Evolutionary conservation across 2,888 invertebrate genomes (phyloP), one percentile per base, ranked within the genome.

Genomic region (Athrips mouffetella): DNA sequence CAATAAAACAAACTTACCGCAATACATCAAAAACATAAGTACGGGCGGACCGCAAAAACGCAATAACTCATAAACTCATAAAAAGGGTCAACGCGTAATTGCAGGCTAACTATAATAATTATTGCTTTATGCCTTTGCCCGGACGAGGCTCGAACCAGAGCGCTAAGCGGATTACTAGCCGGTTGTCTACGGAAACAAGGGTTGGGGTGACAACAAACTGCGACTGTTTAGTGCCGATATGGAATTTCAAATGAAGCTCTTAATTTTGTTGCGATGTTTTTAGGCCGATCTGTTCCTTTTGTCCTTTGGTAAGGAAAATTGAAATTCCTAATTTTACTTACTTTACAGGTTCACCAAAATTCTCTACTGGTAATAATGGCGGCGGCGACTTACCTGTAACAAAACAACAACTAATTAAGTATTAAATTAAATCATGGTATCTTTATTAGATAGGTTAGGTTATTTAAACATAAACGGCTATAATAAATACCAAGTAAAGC

Each of bases 141-240:
- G 49, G 47, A 53, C 49, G 60, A 57, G 16, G 18, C 15, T 29
- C 16, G 25, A 16, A 29, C 11, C 16, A 8, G n/a, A 21, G 45
- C 54, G 52, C 55, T 73, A 70, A 71, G 68, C 69, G 66, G 75
- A 67, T 73, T 74, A 67, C 71, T 74, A 72, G 53, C 57, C 61
- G 67, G 65, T 58, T 63, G 58, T 61, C 59, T 57, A 59, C 62
- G 45, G 54, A 49, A 55, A 53, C 50, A 56, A 53, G 39, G 54
- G 52, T 51, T 51, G 54, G 62, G 61, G 63, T 57, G 59, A 51
- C 58, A 46, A 52, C 57, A 53, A 59, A 59, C 33, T 48, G 30
- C 27, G 41, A 40, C 40, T 37, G 45, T 40, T 37, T 46, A n/a
- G 30, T 31, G 27, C 50, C 35, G 49, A 50, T 39, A 52, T 31